Base-by-base conservation (phyloP, 2,888 invertebrate genomes). In the Eustalomyia histrio region DNA sequence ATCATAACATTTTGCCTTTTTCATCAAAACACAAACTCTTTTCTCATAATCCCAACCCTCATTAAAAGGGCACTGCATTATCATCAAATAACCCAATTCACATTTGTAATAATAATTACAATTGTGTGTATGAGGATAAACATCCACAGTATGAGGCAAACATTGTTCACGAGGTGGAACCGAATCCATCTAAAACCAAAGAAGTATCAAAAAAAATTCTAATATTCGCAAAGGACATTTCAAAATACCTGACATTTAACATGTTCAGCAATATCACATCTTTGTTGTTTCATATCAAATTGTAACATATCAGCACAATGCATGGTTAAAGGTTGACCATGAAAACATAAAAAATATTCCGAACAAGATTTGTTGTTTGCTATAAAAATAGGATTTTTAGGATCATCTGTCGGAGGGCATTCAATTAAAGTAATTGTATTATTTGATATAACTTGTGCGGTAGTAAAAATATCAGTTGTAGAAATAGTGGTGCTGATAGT, bases 101-200 rank as follows among this genome's bases (percentile, higher is more conserved):
- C 90, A 90, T 2, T 83, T 84, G 71, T 89, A 89, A 72, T 87
- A 90, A 73, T 89, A 90, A 33, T 88, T 89, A 80, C 90, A 90
- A 55, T 89, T 88, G 9, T 76, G 83, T 2, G 87, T 83, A 85
- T 90, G 89, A 1, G 87, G 86, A 85, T 86, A 90, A 24, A 86
- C 82, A 72, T 89, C 88, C 0, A 87, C 84, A 0, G 83, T 85
- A 17, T 87, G 80, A 0, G 73, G n/a, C 5, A 64, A 29, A 14
- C 81, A 81, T 18, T 76, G 68, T 33, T 81, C 81, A 0, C 81
- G 64, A 0, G 81, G 71, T 1, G 81, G 61, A 2, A 55, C 73
- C 14, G 60, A 43, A 71, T 81, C 39, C 65, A 71, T 61, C 33
- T 81, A 18, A 39, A 52, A 58, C 33, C 47, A 43, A 58, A 43